These are phyloP conservation scores for Diplodus sargus DNA, from an alignment of 2,797 vertebrate species.

Conservation along the genomic window DNA sequence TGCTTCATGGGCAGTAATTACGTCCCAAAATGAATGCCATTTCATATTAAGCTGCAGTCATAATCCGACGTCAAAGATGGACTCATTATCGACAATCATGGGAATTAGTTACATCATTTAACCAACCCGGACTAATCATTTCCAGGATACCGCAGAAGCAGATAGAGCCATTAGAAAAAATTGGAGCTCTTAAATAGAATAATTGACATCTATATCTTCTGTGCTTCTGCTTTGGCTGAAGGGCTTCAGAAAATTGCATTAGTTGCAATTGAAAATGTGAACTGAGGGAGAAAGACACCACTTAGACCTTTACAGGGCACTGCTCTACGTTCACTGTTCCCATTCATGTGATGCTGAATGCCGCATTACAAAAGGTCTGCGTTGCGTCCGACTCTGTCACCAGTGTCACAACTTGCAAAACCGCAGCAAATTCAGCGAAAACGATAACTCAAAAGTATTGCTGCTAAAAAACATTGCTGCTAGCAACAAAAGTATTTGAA, in stretches of 20 bases:
- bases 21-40: slow-evolving; percentile 90
- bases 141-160: slow-evolving; percentile 96
- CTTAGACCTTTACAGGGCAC: slow-evolving; percentile 47
- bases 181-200: slow-evolving; percentile 96
- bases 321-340: slow-evolving; percentile 1
- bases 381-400: slow-evolving; percentile 48
- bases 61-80: slow-evolving; percentile 93
- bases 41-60: slow-evolving; percentile 96
- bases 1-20: slow-evolving; percentile 90
- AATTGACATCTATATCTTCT: slow-evolving; percentile 95
- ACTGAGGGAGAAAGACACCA: slow-evolving; percentile 48
- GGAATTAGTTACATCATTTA: slow-evolving; percentile 98
- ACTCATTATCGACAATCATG: slow-evolving; percentile 96
- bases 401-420: slow-evolving; percentile 47
- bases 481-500: background rate
- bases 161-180: slow-evolving; percentile 97
- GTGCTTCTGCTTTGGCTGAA: slow-evolving; percentile 82
- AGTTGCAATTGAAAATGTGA: slow-evolving; percentile 68
- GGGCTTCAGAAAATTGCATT: slow-evolving; percentile 75
- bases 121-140: slow-evolving; percentile 96
- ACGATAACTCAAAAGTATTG: background rate
- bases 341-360: slow-evolving; percentile 45
- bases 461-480: slow-evolving; percentile 6
- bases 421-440: slow-evolving; percentile 28
- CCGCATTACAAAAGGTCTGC: slow-evolving; percentile 39